Base-by-base conservation (phyloP, 2,113 vertebrate species). In the Xenotilapia flavipinnis region DNA sequence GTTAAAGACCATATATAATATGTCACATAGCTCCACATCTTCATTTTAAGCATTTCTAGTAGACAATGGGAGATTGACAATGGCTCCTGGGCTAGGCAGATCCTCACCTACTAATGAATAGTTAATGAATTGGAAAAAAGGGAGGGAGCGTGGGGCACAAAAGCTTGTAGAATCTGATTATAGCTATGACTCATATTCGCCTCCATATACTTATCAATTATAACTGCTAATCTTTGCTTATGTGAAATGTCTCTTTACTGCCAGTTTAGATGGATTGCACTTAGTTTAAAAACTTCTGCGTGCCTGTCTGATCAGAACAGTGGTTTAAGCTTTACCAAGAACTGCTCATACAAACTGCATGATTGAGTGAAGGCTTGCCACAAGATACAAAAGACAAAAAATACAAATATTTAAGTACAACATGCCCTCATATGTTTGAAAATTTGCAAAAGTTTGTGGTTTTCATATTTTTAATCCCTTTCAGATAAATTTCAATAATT, bases 271-370 rank as follows among this genome's bases (percentile, higher is more conserved):
- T 47, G 68, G 40, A 75, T 17, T 26, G 2, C 40, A 47, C 23
- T 28, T 28, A 26, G 14, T 4, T 19, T 28, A 10, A 17, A 47
- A 26, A 47, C 21, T 5, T 6, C 4, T 14, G 68, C 0, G 9
- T 28, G 8, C 9, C 13, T 47, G 21, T 15, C 21, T 26, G 68
- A 26, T 45, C 21, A 42, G 33, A 38, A 21, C 11, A 38, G 0
- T 38, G 62, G 33, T 13, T 68, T 38, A n/a, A 40, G 33, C 62
- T 38, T 68, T 38, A 40, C 36, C 33, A 21, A 21, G 62, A 68
- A 9, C 36, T 21, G 19, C 0, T 68, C 0, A 38, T 68, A 1
- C 4, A 68, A 68, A 40, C 2, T 2, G 19, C 11, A 40, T 14
- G 36, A 2, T 5, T 68, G 62, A 40, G 6, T 68, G 36, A 68